Conservation (phyloP, 2,113 vertebrate species). For the Macroglossus sobrinus region DNA sequence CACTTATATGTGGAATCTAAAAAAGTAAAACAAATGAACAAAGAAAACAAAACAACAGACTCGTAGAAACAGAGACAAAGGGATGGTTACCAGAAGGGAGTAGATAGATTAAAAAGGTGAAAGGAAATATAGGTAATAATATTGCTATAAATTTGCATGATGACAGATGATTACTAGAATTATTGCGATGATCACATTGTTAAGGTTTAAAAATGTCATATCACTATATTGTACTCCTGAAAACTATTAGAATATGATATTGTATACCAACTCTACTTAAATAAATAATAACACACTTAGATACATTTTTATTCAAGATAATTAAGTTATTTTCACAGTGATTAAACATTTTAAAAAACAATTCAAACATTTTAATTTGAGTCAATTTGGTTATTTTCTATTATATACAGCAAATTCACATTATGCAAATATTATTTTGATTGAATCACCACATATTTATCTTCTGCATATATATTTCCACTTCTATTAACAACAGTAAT, state of each 20-base stretch:
- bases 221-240: background rate
- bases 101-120: background rate
- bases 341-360: background rate
- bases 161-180: background rate
- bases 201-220: background rate
- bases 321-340: background rate
- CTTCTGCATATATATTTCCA: background rate
- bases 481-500: background rate
- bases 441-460: background rate
- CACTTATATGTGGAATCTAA: background rate
- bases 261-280: background rate
- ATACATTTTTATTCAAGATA: constrained; percentile 16
- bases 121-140: background rate
- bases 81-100: background rate
- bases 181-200: background rate
- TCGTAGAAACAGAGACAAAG: background rate
- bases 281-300: background rate
- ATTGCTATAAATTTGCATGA: background rate
- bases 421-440: background rate
- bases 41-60: background rate
- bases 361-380: background rate
- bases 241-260: background rate
- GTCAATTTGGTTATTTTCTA: background rate
- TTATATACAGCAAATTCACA: background rate
- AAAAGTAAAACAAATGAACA: background rate